These are phyloP conservation scores for Cerceris rybyensis DNA, from an alignment of 2,888 invertebrate species.

Conservation along the genomic window DNA sequence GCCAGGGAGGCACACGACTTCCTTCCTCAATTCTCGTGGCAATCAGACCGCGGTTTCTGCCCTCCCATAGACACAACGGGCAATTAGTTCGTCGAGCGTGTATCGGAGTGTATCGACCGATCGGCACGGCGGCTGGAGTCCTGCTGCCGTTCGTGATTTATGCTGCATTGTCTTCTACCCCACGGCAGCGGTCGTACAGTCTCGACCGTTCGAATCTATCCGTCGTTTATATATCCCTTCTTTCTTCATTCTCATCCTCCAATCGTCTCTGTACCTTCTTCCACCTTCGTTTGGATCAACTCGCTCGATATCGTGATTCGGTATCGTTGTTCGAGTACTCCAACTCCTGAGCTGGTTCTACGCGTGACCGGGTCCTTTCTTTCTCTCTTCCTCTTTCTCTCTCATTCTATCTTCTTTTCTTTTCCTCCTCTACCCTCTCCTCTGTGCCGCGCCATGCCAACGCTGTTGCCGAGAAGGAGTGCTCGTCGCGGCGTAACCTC, in stretches of 20 bases:
- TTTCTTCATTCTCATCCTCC: slow-evolving; percentile 14
- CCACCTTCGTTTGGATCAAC: slow-evolving; percentile 36
- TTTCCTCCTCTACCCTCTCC: slow-evolving; percentile 12
- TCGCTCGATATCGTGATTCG: slow-evolving; percentile 53
- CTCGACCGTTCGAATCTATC: slow-evolving; percentile 62
- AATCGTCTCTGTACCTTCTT: slow-evolving; percentile 43
- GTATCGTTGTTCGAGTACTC: slow-evolving; percentile 42
- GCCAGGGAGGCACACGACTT: slow-evolving; percentile 62
- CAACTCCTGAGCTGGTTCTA: slow-evolving; percentile 44
- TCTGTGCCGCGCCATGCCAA: slow-evolving; percentile 41
- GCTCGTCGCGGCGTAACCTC: slow-evolving; percentile 73
- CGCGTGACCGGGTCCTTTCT: slow-evolving; percentile 55
- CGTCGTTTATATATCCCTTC: slow-evolving; percentile 54
- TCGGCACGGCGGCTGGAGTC: slow-evolving; percentile 65
- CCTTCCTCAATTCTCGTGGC: slow-evolving; percentile 70
- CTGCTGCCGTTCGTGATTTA: slow-evolving; percentile 71
- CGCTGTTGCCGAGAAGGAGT: slow-evolving; percentile 51
- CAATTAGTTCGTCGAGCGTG: slow-evolving; percentile 73
- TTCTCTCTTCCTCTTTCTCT: slow-evolving; percentile 23
- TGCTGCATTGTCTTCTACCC: slow-evolving; percentile 69
- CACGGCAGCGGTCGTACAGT: slow-evolving; percentile 62
- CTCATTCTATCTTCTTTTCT: slow-evolving; percentile 1
- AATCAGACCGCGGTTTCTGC: slow-evolving; percentile 69
- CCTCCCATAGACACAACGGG: slow-evolving; percentile 68
- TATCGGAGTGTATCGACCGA: slow-evolving; percentile 76